These are phyloP conservation scores for Chloroceryle aenea DNA, from an alignment of 2,113 vertebrate species.

Conservation along the genomic window DNA sequence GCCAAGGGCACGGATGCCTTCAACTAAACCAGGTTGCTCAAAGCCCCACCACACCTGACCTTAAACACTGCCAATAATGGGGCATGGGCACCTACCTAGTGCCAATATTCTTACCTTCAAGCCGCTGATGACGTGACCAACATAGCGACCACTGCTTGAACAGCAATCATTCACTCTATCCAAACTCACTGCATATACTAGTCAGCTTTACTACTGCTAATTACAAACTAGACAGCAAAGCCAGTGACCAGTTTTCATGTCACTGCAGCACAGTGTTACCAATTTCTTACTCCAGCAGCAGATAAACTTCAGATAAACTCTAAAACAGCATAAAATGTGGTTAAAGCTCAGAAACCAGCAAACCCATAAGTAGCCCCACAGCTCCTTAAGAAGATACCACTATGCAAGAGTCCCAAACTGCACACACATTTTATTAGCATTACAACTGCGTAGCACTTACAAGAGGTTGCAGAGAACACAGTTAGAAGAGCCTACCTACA, in stretches of 20 bases:
- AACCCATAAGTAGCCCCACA: background rate
- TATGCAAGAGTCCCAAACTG: fast-evolving
- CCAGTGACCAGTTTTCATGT: background rate
- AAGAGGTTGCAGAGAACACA: background rate
- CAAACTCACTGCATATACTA: background rate
- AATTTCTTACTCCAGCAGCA: background rate
- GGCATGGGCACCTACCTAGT: background rate
- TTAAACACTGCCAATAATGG: fast-evolving
- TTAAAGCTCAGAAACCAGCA: background rate
- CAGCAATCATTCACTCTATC: background rate
- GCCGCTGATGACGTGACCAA: background rate
- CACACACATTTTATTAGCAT: background rate
- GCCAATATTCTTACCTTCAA: background rate
- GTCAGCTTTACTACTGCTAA: background rate
- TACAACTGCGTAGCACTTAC: background rate
- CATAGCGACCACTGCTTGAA: fast-evolving
- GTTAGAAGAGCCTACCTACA: background rate
- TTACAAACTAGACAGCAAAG: background rate
- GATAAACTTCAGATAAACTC: background rate
- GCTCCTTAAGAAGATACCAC: background rate
- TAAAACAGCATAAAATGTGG: fast-evolving
- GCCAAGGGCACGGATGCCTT: background rate
- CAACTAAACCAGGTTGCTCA: background rate
- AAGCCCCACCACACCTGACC: background rate
- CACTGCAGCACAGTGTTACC: background rate